phyloP scores from a whole-genome alignment of 1,140 invertebrate species.

The Odontomachus brunneus region DNA sequence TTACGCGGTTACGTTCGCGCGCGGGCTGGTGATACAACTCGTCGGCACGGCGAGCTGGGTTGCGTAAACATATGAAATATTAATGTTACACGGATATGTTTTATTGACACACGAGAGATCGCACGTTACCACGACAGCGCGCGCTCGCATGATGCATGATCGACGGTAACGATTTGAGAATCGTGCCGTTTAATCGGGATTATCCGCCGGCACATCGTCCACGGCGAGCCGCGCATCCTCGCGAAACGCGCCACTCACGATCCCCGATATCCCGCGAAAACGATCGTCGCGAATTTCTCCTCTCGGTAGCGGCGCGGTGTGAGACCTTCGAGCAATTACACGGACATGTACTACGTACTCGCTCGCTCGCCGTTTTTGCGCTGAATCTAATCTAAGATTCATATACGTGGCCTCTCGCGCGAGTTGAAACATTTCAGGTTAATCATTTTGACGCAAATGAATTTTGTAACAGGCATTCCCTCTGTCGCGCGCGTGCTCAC shows the following conservation, averaged over 20 bases:
- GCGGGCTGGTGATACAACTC: too few species aligned
- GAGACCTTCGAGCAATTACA: not conserved
- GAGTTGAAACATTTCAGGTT: slow-evolving; percentile 6
- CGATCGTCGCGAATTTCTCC: not conserved
- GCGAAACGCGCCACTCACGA: slow-evolving; percentile 14
- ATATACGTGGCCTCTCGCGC: not conserved
- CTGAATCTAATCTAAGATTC: slow-evolving; percentile 28
- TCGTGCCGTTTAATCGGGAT: too few species aligned
- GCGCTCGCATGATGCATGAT: too few species aligned
- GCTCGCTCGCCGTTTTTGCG: not conserved
- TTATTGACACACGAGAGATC: too few species aligned
- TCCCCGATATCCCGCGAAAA: not conserved
- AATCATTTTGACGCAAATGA: slow-evolving; percentile 34
- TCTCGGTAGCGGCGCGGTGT: not conserved
- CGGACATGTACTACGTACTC: not conserved
- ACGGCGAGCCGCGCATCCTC: too few species aligned
- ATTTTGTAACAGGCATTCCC: slow-evolving; percentile 1
- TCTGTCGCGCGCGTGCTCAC: not conserved
- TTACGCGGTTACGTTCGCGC: too few species aligned
- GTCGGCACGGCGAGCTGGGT: too few species aligned
- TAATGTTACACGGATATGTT: not conserved
- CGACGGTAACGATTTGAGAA: too few species aligned
- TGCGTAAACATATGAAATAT: not conserved
- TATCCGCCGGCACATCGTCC: too few species aligned
- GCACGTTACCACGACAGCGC: too few species aligned